Evolutionary conservation across 2,888 invertebrate genomes (phyloP), one percentile per base, ranked within the genome.

Genomic region (Lithophane semibrunnea): DNA sequence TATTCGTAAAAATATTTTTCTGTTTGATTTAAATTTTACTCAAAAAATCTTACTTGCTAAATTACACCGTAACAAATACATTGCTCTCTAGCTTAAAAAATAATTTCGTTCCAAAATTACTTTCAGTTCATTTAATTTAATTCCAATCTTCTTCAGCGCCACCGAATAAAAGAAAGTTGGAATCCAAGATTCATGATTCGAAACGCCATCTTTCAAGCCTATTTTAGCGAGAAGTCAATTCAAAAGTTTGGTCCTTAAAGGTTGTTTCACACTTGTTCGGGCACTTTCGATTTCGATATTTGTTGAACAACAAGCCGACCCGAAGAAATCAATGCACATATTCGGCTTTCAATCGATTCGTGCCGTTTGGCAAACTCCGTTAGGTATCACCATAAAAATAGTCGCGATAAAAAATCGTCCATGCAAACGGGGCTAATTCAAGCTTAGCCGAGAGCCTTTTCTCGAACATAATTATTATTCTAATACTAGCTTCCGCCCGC

Each of bases 91-190:
- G 29, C 72, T 71, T 42, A 69, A 84, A 80, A 75, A 81, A 82
- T 76, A 68, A 79, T 80, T 75, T 82, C 58, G n/a, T 70, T 71
- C 12, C 24, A 52, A 73, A 71, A 80, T 77, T 77, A 77, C 76
- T 87, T 66, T 79, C 88, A 78, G 79, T 47, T 86, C 88, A 87
- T 87, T 85, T 61, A 61, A 77, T 79, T 82, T 80, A 72, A 86
- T 86, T 88, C 78, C 79, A 84, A 87, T 84, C 79, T 84, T 75
- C 58, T 80, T 65, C 52, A 66, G 61, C 68, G 80, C 63, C 58
- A 42, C 37, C 52, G 42, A 80, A 79, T 74, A 77, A 82, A 79
- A 82, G 56, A 82, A 86, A 84, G 68, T 80, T 77, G 70, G 65
- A 75, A 81, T 82, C 67, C 74, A 76, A 80, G 66, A 82, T 79